Evolutionary conservation across 2,797 vertebrate genomes (phyloP).

Genomic region (Manis javanica): DNA sequence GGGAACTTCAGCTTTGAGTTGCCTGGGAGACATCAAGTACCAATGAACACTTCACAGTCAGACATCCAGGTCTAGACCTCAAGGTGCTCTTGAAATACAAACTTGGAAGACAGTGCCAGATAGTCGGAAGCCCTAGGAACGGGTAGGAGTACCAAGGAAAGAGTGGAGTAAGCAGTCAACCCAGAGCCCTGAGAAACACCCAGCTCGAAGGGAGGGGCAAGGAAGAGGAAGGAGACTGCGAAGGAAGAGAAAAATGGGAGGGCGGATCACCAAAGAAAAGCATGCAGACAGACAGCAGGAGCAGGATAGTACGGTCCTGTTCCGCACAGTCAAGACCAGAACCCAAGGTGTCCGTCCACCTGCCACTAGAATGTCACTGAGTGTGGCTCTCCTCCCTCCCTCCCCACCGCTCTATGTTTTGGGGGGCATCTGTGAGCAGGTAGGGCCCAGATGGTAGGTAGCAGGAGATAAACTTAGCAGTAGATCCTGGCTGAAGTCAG

Average conservation of each 20-base stretch:
- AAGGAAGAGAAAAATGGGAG: not conserved
- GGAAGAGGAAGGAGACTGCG: not conserved
- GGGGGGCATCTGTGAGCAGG: not conserved
- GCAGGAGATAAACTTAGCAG: not conserved
- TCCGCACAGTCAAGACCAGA: not conserved
- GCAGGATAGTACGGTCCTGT: too few species aligned
- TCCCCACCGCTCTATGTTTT: not conserved
- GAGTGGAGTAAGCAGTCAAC: not conserved
- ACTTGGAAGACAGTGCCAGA: not conserved
- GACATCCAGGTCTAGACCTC: not conserved
- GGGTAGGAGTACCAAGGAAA: not conserved
- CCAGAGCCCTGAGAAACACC: not conserved
- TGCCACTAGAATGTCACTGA: not conserved
- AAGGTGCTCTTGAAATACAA: not conserved
- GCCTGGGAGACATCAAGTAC: not conserved
- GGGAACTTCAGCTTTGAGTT: not conserved
- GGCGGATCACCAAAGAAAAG: not conserved
- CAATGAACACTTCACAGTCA: not conserved
- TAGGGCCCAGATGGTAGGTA: not conserved
- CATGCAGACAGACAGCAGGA: not conserved
- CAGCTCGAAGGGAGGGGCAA: too few species aligned
- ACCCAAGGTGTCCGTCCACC: not conserved
- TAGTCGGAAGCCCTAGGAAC: not conserved
- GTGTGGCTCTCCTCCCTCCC: not conserved
- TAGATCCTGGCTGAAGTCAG: not conserved